Evolutionary conservation across 2,113 vertebrate genomes (phyloP), one percentile per base, ranked within the genome.

Genomic region (Rhombomys opimus): DNA sequence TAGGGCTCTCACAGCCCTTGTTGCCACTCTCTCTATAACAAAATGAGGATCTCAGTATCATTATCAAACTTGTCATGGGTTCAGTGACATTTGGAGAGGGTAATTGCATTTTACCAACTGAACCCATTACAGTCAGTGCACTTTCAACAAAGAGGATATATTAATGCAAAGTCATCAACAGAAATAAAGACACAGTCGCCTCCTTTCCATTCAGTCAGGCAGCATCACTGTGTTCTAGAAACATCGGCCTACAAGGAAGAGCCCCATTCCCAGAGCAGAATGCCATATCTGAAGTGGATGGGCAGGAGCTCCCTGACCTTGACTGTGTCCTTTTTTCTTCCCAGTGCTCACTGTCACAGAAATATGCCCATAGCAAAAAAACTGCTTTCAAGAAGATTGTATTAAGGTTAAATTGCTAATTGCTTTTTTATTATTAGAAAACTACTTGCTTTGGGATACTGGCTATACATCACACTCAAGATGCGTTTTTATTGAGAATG

Each of bases 381-480:
- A 68, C 22, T 61, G 81, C 30, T 96, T 88, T 87, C 14, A 77
- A 67, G 57, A 87, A 88, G 52, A 80, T 46, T 76, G 38, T 81
- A 93, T 91, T 94, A 80, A 96, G n/a, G 75, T 82, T 94, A 97
- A 92, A 90, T 82, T 93, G 38, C 89, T 95, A 94, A 92, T 95
- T 97, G 65, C 46, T 59, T 96, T 46, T 95, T 96, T 96, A 88
- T 96, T 95, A 91, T 92, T 92, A 90, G 73, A 94, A 96, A 94
- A 84, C 46, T 2, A 6, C 61, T 94, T 95, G 75, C 77, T 96
- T 93, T 95, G n/a, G 68, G 57, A 85, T 78, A 88, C 46, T n/a
- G 17, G 52, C 30, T 75, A 25, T 91, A 96, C 90, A 95, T 61
- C 85, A 92, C 67, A 89, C 57, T 65, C 46, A 77, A 5, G 25